These are phyloP conservation scores for Platalea minor DNA, from an alignment of 2,797 vertebrate species.

Conservation along the genomic window DNA sequence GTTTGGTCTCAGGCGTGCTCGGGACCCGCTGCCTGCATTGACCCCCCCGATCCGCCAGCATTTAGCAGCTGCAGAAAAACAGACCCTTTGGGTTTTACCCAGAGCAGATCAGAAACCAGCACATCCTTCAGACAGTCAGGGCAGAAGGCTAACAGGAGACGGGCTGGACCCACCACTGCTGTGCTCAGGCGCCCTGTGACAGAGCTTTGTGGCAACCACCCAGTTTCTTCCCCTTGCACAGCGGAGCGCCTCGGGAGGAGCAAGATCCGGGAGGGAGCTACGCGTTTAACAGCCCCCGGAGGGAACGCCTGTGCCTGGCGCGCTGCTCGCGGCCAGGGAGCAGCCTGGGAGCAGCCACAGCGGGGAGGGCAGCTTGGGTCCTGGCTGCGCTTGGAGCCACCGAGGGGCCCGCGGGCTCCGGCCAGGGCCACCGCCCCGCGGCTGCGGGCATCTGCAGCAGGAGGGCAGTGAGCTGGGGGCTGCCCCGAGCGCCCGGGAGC, in stretches of 20 bases:
- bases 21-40: accelerated
- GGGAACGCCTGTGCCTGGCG: not conserved
- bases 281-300: accelerated
- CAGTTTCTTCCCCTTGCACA: not conserved
- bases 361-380: no score
- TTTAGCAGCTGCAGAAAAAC: not conserved
- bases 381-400: not conserved
- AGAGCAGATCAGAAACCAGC: not conserved
- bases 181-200: accelerated
- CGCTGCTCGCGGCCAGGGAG: not conserved
- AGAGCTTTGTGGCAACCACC: not conserved
- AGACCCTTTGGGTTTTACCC: not conserved
- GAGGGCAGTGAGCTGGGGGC: not conserved
- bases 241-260: not conserved
- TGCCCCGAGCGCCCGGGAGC: not conserved
- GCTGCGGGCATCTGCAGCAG: not conserved
- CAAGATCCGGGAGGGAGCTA: not conserved
- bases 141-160: accelerated
- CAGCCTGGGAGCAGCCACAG: not conserved
- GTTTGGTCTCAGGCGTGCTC: not conserved
- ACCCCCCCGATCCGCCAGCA: accelerated
- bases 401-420: accelerated
- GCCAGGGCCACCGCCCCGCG: accelerated
- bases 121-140: accelerated
- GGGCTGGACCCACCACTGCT: not conserved